These are phyloP conservation scores for Chymomyza fuscimana DNA, from an alignment of 2,888 invertebrate species.

Conservation along the genomic window DNA sequence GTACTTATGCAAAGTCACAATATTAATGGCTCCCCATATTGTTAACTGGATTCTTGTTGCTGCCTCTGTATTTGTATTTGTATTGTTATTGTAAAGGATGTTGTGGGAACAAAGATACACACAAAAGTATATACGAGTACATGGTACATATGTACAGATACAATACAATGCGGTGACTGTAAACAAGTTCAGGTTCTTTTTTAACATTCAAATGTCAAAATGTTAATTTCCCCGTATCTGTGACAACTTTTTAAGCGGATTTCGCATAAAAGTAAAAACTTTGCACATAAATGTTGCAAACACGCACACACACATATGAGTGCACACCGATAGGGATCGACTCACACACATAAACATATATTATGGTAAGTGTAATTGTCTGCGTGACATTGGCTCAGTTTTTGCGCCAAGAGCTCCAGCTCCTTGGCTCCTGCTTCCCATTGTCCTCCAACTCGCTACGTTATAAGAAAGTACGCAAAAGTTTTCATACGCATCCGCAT, in stretches of 20 bases:
- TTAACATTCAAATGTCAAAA: constrained; percentile 36
- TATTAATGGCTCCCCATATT: constrained; percentile 12
- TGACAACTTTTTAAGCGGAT: constrained; percentile 53
- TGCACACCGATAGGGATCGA: constrained; percentile 17
- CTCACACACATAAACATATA: constrained; percentile 37
- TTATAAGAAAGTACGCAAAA: not conserved
- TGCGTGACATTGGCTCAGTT: constrained; percentile 29
- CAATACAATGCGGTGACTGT: not conserved
- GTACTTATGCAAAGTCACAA: constrained; percentile 14
- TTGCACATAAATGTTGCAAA: constrained; percentile 56
- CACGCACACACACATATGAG: constrained; percentile 22
- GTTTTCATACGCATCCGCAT: constrained; percentile 3
- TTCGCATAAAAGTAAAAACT: constrained; percentile 56
- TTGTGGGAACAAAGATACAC: not conserved
- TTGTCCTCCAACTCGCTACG: too few relatives aligned
- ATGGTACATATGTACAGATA: not conserved
- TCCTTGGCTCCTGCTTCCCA: not conserved
- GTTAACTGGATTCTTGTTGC: not conserved
- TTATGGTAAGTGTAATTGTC: constrained; percentile 58
- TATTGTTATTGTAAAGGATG: not conserved
- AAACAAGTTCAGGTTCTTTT: not conserved
- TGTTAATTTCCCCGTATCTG: constrained; percentile 56
- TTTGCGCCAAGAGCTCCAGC: not conserved
- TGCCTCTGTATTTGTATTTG: not conserved
- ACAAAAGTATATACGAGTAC: not conserved